A percentile compares a stretch with the other conserved stretches of the same genome.
Conservation (phyloP, 2,113 vertebrate genomes). For the Saguinus imperator region DNA sequence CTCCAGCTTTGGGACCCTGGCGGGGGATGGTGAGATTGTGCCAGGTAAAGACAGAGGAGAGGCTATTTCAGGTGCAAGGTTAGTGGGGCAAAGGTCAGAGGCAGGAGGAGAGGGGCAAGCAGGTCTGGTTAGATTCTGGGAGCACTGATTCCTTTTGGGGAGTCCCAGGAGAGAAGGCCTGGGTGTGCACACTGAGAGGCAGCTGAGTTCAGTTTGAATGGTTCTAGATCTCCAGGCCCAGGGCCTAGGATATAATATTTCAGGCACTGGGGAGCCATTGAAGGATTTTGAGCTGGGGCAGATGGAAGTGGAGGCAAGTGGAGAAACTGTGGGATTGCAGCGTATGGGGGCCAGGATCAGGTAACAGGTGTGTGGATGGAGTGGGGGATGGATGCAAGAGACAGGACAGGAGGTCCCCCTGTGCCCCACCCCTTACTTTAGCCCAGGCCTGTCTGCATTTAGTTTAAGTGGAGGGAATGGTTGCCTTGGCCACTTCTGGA, state of each 20-base stretch:
- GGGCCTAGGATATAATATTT: background rate
- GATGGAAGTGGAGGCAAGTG: background rate
- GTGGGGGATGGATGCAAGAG: background rate
- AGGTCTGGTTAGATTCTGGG: background rate
- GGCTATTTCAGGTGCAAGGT: background rate
- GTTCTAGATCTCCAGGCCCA: background rate
- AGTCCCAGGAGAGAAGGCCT: background rate
- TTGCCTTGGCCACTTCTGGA: background rate
- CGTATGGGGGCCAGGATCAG: background rate
- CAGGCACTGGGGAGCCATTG: background rate
- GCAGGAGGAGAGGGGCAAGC: background rate
- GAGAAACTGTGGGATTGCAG: background rate
- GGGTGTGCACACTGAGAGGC: background rate
- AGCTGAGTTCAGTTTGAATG: background rate
- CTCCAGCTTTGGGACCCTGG: background rate
- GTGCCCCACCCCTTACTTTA: rapidly evolving
- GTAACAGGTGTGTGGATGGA: background rate
- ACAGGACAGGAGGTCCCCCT: background rate
- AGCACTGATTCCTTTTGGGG: rapidly evolving
- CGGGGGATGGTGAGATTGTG: background rate
- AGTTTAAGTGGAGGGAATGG: background rate
- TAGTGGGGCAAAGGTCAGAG: background rate
- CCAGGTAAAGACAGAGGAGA: background rate
- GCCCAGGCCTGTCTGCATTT: rapidly evolving
- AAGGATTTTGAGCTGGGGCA: background rate